Percentiles rank a stretch among this genome's conserved stretches.
Evolutionary conservation across 1,140 invertebrate genomes (phyloP).

Genomic region (Rhyzopertha dominica): DNA sequence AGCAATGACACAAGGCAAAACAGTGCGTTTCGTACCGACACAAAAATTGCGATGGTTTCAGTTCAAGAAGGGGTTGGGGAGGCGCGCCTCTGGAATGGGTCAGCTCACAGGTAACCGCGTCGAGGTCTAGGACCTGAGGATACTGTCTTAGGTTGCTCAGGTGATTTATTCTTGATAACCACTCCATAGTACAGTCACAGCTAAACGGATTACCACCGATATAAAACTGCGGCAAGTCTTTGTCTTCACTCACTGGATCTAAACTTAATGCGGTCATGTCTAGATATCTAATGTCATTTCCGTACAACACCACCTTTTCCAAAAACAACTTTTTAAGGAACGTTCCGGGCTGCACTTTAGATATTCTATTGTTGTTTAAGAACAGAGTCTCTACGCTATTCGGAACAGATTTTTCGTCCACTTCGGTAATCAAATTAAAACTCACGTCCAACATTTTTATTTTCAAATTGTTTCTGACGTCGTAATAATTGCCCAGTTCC

Average conservation of each 20-base stretch:
- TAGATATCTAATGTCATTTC: slow-evolving; percentile 67
- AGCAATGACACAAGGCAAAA: slow-evolving; percentile 84
- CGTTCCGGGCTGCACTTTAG: slow-evolving; percentile 62
- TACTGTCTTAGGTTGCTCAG: slow-evolving; percentile 66
- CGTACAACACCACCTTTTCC: slow-evolving; percentile 68
- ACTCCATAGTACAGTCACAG: slow-evolving; percentile 82
- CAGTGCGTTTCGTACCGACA: slow-evolving; percentile 86
- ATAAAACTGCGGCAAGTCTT: slow-evolving; percentile 68
- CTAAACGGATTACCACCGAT: slow-evolving; percentile 76
- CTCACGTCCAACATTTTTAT: slow-evolving; percentile 73
- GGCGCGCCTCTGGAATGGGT: slow-evolving; percentile 66
- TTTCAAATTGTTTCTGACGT: slow-evolving; percentile 53
- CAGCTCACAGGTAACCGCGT: slow-evolving; percentile 74
- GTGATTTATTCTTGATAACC: slow-evolving; percentile 73
- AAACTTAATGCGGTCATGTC: slow-evolving; percentile 67
- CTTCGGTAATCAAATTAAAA: slow-evolving; percentile 64
- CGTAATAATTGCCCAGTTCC: slow-evolving; percentile 64
- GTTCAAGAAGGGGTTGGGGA: slow-evolving; percentile 70
- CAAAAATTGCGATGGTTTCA: slow-evolving; percentile 75
- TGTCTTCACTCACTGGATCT: slow-evolving; percentile 58
- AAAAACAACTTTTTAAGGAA: slow-evolving; percentile 66
- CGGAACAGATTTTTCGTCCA: slow-evolving; percentile 64
- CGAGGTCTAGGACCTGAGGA: slow-evolving; percentile 78
- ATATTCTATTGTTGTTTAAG: slow-evolving; percentile 71
- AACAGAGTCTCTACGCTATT: slow-evolving; percentile 68